Base-by-base conservation (phyloP, 2,888 invertebrate species). In the Kryphioiulus occultus region DNA sequence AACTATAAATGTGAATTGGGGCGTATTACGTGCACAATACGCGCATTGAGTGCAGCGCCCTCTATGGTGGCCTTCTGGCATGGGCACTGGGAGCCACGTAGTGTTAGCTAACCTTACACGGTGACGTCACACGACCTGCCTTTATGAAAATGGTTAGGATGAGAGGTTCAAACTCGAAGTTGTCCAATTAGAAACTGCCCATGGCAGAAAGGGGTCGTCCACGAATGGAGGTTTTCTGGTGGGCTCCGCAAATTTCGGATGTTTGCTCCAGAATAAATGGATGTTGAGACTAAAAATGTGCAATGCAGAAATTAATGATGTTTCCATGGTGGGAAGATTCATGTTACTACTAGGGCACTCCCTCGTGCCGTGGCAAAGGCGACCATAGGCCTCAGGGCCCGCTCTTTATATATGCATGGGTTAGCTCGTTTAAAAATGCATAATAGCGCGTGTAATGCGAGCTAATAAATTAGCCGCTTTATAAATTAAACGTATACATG, bases 351-450 rank as follows among this genome's bases (percentile, higher is more conserved):
- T 68, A 68, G 26, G 68, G 26, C 68, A 26, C 68, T 68, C 68
- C 68, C 68, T 68, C 26, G 68, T 68, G 68, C 68, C 59, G 59
- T 59, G 59, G 59, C 59, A 59, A 59, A 59, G 59, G 59, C 68
- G 68, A 68, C 68, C 68, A 68, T 68, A n/a, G 68, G 68, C 68
- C 68, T 68, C 68, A 26, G 68, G 68, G 68, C 68, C 68, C 26
- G 68, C 68, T 68, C 68, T 26, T 68, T 68, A 68, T 26, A 68
- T 68, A 68, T 68, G 68, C 68, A 68, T 68, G 68, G 68, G 68
- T 68, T 68, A 68, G 68, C 68, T 68, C 68, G 68, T 26, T 68
- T 68, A 68, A 68, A 68, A 68, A 68, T 68, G 68, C 68, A 68
- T 68, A 68, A 68, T 68, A 68, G 68, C 12, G 68, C 68, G 68